Evolutionary conservation across 2,888 invertebrate genomes (phyloP).

Genomic region (Ischnus inquisitorius): DNA sequence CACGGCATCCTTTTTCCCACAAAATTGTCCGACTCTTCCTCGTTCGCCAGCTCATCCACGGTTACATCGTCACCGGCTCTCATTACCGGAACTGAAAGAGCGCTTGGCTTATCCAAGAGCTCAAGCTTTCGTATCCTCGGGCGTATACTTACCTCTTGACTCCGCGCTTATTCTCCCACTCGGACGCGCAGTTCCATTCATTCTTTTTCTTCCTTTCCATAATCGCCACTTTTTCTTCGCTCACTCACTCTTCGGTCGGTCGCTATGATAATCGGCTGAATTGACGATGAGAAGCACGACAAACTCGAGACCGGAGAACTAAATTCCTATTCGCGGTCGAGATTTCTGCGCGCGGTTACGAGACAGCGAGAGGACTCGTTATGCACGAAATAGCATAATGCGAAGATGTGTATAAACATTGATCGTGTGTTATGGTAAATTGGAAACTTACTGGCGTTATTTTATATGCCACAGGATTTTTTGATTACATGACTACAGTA

Average conservation of each 20-base stretch:
- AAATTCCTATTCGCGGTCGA: slow-evolving; percentile 40
- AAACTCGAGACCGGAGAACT: slow-evolving; percentile 57
- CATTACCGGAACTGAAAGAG: slow-evolving; percentile 50
- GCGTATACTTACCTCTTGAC: slow-evolving; percentile 53
- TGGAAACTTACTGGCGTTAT: not conserved
- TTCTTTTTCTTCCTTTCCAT: slow-evolving; percentile 2
- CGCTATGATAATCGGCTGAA: slow-evolving; percentile 58
- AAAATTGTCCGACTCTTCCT: slow-evolving; percentile 18
- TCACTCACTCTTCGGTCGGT: slow-evolving; percentile 15
- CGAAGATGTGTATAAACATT: not conserved
- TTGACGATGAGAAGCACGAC: slow-evolving; percentile 55
- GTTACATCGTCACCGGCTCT: slow-evolving; percentile 45
- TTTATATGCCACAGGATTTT: not conserved
- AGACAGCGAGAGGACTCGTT: slow-evolving; percentile 29
- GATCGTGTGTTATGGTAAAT: not conserved
- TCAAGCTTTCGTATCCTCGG: slow-evolving; percentile 20
- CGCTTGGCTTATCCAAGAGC: slow-evolving; percentile 27
- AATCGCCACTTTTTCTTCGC: slow-evolving; percentile 5
- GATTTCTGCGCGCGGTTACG: slow-evolving; percentile 43
- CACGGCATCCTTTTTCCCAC: slow-evolving; percentile 34
- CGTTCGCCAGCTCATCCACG: slow-evolving; percentile 20
- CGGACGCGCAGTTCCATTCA: slow-evolving; percentile 27
- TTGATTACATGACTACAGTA: no score
- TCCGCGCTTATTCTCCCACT: slow-evolving; percentile 49
- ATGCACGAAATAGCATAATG: not conserved